Evolutionary conservation across 2,113 vertebrate species (phyloP).

Genomic region (Petroica traversi): DNA sequence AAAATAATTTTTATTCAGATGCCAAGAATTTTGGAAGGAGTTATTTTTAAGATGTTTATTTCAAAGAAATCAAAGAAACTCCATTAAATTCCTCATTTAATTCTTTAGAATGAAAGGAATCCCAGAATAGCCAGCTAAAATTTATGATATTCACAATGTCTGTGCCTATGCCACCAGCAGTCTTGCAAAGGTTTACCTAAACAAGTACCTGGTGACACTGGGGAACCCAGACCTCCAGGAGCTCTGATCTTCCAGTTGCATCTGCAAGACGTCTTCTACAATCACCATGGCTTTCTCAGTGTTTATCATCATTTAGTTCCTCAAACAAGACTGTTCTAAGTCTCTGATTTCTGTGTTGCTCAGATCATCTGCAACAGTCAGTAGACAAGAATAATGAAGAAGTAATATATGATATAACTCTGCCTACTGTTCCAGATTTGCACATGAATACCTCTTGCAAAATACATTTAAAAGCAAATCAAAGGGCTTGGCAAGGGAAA

Average conservation of each 20-base stretch:
- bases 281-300: background rate
- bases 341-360: background rate
- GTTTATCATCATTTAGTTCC: background rate
- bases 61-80: background rate
- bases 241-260: background rate
- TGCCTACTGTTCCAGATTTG: background rate
- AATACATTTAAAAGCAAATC: background rate
- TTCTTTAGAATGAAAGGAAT: background rate
- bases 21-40: background rate
- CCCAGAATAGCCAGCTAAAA: background rate
- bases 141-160: background rate
- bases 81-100: background rate
- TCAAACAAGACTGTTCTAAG: background rate
- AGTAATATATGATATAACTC: background rate
- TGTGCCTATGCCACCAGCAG: background rate
- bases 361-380: background rate
- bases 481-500: background rate
- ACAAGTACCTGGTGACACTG: rapidly evolving
- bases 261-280: background rate
- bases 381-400: background rate
- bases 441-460: background rate
- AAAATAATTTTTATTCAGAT: background rate
- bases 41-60: background rate
- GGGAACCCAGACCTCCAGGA: background rate
- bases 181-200: too few relatives aligned